Evolutionary conservation across 2,888 invertebrate species (phyloP), one percentile per base, ranked within the genome.

Genomic region (Dyspetes luteomarginatus): DNA sequence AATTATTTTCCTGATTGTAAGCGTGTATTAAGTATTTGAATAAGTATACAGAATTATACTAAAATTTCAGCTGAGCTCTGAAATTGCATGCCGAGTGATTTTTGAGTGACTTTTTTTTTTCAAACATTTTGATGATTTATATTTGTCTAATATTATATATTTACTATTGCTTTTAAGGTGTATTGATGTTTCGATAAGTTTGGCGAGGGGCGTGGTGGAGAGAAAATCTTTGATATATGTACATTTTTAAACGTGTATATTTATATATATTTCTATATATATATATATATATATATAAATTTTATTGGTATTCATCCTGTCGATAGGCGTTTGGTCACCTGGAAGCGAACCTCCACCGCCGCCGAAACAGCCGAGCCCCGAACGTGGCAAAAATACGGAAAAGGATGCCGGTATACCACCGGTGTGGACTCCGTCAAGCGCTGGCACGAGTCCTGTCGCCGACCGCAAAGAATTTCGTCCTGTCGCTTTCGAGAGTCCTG

Each of bases 391-490:
- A 92, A 89, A 93, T 90, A 81, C 93, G 93, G 86, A 94, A 64
- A 91, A 92, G 87, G 92, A 93, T 89, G 93, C 94, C 83, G 94
- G 95, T 68, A 93, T 95, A 74, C 94, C 94, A 58, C 95, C 96
- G 19, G 93, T 97, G 85, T 97, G 97, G 97, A 95, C 95, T 28
- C 97, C 97, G 9, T 94, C 94, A 86, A 94, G 94, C 89, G 95
- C 95, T 60, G 94, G 94, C 82, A 94, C 96, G 41, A 97, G 97
- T 88, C 97, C 97, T 48, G 94, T 94, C 68, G 92, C 94, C 28
- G 95, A 95, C 85, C 94, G 96, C 85, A 97, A 97, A 92, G 94
- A 95, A 90, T 97, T 97, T 93, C 94, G 96, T 82, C 96, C 97
- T 3, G 96, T 97, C 60, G 95, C 93, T 86, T 96, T 96, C 87